Evolutionary conservation across 1,140 invertebrate species (phyloP), one percentile per base, ranked within the genome.

Genomic region (Drosophila setifemur): DNA sequence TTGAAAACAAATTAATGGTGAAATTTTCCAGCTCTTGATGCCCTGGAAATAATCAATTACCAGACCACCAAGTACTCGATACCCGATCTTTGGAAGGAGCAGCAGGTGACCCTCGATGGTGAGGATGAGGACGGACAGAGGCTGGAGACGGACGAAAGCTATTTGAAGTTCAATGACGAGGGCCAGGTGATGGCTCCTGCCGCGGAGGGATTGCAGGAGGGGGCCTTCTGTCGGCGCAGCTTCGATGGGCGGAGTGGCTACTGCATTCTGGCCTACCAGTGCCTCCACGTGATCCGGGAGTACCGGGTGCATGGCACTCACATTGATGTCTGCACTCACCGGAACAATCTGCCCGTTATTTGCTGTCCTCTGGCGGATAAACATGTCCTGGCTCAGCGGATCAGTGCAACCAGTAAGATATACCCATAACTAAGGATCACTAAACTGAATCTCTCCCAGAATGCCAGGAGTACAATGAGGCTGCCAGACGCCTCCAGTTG

Each of bases 181-280:
- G 25, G 21, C 2, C 72, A 60, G 9, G 19, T 11, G 4, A 18
- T 11, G 5, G n/a, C 33, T 0, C 33, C 57, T 5, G 11, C 31
- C 11, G 5, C 26, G 4, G 44, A 45, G 1, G 26, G 29, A 18
- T 48, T 67, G 1, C 55, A 49, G 1, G 88, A 90, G 12, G 88
- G 88, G 2, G 45, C 85, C 25, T 90, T 90, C 29, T 90, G 89
- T 28, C 69, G 82, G 2, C 78, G 88, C n/a, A 87, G 78, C 31
- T 90, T 90, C 42, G 88, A 90, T 60, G 79, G 79, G 4, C 67
- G 86, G 6, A 82, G 77, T 40, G 89, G 89, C 12, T 90, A 90
- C 43, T 90, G 89, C 53, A 85, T 90, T 12, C 44, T 90, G 26
- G 86, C 89, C 9, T 82, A 88, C 49, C 88, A 90, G 42, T 90